Percentiles rank a stretch among this genome's conserved stretches.
phyloP scores from a whole-genome alignment of 2,797 vertebrate genomes.

The Poecile montanus region DNA sequence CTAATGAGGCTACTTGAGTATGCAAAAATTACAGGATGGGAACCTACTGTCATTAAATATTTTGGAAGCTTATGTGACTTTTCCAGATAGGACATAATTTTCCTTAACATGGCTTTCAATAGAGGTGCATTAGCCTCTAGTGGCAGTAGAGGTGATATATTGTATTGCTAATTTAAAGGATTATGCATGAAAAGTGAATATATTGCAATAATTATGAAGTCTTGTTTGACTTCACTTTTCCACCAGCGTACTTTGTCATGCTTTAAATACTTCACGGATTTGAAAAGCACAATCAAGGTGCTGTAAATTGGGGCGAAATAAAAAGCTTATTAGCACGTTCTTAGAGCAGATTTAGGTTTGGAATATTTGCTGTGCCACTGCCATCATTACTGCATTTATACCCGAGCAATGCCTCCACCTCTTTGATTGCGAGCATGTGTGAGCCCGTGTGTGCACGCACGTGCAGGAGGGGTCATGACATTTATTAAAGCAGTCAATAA shows the following conservation, averaged over 20 bases:
- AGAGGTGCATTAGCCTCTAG: slow-evolving; percentile 65
- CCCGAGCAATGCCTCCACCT: neutral
- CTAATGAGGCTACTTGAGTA: slow-evolving; percentile 55
- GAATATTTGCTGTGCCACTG: slow-evolving; percentile 7
- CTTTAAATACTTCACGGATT: slow-evolving; percentile 9
- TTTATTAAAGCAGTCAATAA: slow-evolving; percentile 73
- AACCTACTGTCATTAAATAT: slow-evolving; percentile 44
- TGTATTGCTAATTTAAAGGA: slow-evolving; percentile 57
- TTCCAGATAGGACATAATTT: slow-evolving; percentile 59
- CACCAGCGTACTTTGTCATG: slow-evolving; percentile 20
- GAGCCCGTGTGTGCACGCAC: neutral
- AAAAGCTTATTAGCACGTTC: slow-evolving; percentile 38
- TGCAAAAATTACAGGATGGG: slow-evolving; percentile 50
- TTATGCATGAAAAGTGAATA: slow-evolving; percentile 65
- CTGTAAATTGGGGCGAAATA: slow-evolving; percentile 21
- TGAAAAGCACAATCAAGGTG: slow-evolving; percentile 33
- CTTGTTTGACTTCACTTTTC: slow-evolving; percentile 68
- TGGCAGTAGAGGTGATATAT: slow-evolving; percentile 62
- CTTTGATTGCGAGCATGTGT: slow-evolving; percentile 39
- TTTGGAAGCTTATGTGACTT: slow-evolving; percentile 61
- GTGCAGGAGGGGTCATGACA: slow-evolving; percentile 48
- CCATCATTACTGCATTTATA: neutral
- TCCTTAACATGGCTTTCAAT: slow-evolving; percentile 57
- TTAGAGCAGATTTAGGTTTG: slow-evolving; percentile 8
- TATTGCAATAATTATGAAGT: slow-evolving; percentile 69